Evolutionary conservation across 2,797 vertebrate genomes (phyloP), one percentile per base, ranked within the genome.

Genomic region (Squalus acanthias): DNA sequence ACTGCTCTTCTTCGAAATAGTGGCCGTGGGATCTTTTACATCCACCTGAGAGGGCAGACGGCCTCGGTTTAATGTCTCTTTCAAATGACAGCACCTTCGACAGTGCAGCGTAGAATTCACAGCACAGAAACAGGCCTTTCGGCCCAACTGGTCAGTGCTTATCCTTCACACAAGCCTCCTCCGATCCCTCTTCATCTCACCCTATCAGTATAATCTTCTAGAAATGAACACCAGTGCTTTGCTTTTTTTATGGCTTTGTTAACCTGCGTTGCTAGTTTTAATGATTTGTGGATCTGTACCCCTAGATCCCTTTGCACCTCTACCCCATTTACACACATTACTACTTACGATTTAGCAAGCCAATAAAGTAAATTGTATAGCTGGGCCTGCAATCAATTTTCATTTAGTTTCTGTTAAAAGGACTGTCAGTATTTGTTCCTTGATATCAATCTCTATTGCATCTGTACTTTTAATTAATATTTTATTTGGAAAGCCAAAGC

Each of bases 401-500:
- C 60, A 85, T 50, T 85, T 50, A 50, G 53, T 17, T 57, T 63
- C 57, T 60, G 12, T 63, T 91, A 17, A n/a, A 91, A 91, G 88
- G 88, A 60, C 10, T 91, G 57, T 91, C 88, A 60, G 10, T 91
- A 91, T 60, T 57, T 33, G 57, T 91, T 91, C 88, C 57, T 53
- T 91, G 60, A 63, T 33, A 91, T 91, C 88, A 91, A 91, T 63
- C 29, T 13, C 57, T 9, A 60, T 12, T 57, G 57, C 26, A 60
- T 91, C 57, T 91, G 88, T 57, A 26, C 10, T 63, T 91, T 91
- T 63, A 63, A 91, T 91, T 91, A 91, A 91, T 63, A 91, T 91
- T 91, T 91, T 91, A 63, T 91, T 63, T 63, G 57, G 17, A 91
- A 91, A 91, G 57, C 26, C 15, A 91, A 13, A 63, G 29, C 50